Evolutionary conservation across 2,797 vertebrate genomes (phyloP), one percentile per base, ranked within the genome.

Genomic region (Thaleichthys pacificus): DNA sequence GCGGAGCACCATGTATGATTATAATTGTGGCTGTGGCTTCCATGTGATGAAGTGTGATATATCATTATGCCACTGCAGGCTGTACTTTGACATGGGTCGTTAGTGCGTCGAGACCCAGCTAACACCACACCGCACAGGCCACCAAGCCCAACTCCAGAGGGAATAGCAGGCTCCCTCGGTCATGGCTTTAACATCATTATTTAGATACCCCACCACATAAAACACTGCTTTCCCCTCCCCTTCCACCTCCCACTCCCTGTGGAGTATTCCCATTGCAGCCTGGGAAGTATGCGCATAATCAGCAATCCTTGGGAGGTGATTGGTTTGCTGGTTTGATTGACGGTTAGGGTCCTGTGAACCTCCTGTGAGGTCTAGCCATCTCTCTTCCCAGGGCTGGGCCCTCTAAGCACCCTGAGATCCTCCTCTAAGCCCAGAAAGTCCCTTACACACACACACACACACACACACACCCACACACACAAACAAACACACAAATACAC

Each of bases 331-430:
- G 73, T 81, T 68, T 80, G 87, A 66, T 19, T 51, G 69, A 87
- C 83, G 75, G 90, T 86, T 84, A 89, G 88, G 77, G 80, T 82
- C 86, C 86, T 91, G 81, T 90, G 89, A 91, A 89, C 88, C 86
- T 90, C 91, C 89, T 91, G 89, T 92, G 90, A 91, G 91, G 89
- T 92, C 89, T 89, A 89, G 85, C 83, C 90, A 87, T 83, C 85
- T 90, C 87, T 87, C 83, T 80, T 88, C 81, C 87, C 82, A 82
- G 86, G 81, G 86, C 64, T 72, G 84, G 69, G 77, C 77, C 82
- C 85, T 92, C 80, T 89, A 89, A 91, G 90, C 71, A 87, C 89
- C 87, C 87, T 85, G 79, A 91, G 89, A 88, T 89, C 82, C 84
- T 82, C 73, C 86, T 82, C 74, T 76, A 82, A 90, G 86, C 82